A percentile compares a stretch with the other conserved stretches of the same genome.
These are phyloP conservation scores for Serripes groenlandicus DNA, from an alignment of 2,888 invertebrate species.

Conservation along the genomic window DNA sequence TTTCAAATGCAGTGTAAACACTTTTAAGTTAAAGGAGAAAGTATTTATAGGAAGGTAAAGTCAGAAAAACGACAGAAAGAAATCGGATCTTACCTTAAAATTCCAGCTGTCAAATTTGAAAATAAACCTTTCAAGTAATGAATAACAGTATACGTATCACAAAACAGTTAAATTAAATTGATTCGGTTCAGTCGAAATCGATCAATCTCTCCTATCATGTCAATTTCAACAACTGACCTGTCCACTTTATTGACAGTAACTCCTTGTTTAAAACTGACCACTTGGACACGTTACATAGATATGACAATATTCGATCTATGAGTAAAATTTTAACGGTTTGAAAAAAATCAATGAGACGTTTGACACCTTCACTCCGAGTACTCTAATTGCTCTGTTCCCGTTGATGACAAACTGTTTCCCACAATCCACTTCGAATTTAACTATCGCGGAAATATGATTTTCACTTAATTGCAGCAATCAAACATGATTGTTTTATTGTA, in stretches of 20 bases:
- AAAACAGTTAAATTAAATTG: constrained; percentile 1
- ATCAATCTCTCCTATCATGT: neutral
- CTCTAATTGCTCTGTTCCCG: neutral
- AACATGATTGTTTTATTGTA: neutral
- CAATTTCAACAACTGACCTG: constrained; percentile 1
- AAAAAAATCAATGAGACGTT: neutral
- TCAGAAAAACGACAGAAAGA: neutral
- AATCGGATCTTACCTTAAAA: constrained; percentile 5
- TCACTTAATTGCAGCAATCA: neutral
- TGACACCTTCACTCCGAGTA: neutral
- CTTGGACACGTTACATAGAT: neutral
- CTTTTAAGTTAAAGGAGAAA: neutral
- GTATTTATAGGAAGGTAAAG: neutral
- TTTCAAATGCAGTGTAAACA: neutral
- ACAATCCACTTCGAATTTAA: neutral
- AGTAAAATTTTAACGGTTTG: neutral
- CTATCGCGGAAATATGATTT: neutral
- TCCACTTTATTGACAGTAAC: neutral
- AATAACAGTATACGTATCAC: neutral
- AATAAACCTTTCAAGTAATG: neutral
- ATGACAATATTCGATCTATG: neutral
- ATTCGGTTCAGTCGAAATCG: neutral
- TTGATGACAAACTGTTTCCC: constrained; percentile 1
- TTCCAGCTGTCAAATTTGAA: neutral
- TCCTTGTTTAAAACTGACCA: neutral